These are phyloP conservation scores for Lutjanus argentimaculatus DNA, from an alignment of 2,797 vertebrate species.

Conservation along the genomic window DNA sequence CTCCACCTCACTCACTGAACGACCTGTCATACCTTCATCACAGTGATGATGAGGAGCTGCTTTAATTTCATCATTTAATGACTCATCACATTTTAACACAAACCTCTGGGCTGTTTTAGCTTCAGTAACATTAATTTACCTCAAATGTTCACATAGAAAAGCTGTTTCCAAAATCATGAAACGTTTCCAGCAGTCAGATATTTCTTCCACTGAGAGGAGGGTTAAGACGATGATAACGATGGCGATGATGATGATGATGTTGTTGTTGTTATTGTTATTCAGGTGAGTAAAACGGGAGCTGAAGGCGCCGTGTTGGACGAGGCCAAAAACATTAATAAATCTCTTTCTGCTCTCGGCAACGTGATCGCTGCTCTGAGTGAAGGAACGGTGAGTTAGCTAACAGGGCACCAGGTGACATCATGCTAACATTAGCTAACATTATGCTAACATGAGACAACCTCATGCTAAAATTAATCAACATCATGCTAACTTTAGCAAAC, in stretches of 20 bases:
- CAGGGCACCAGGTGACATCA: too few relatives aligned
- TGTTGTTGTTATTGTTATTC: too few relatives aligned
- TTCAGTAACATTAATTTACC: too few relatives aligned
- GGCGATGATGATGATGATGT: too few relatives aligned
- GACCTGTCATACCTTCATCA: not conserved
- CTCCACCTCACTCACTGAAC: constrained; percentile 3
- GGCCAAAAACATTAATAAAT: constrained; percentile 99
- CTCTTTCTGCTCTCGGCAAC: constrained; percentile 95
- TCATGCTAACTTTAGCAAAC: not conserved
- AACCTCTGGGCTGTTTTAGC: too few relatives aligned
- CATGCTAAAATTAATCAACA: too few relatives aligned
- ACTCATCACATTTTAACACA: not conserved
- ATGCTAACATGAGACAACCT: not conserved
- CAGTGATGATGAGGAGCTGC: not conserved
- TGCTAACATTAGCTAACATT: not conserved
- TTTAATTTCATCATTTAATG: too few relatives aligned
- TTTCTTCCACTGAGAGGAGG: too few relatives aligned
- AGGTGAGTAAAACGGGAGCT: constrained; percentile 98
- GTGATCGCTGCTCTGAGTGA: constrained; percentile 96
- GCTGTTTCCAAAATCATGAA: not conserved
- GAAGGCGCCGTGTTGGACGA: constrained; percentile 96
- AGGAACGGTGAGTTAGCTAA: constrained; percentile 87
- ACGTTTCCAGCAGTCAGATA: not conserved
- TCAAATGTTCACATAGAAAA: not conserved
- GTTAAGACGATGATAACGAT: too few relatives aligned